Conservation (phyloP, 2,888 invertebrate genomes). For the Choreutis nemorana region DNA sequence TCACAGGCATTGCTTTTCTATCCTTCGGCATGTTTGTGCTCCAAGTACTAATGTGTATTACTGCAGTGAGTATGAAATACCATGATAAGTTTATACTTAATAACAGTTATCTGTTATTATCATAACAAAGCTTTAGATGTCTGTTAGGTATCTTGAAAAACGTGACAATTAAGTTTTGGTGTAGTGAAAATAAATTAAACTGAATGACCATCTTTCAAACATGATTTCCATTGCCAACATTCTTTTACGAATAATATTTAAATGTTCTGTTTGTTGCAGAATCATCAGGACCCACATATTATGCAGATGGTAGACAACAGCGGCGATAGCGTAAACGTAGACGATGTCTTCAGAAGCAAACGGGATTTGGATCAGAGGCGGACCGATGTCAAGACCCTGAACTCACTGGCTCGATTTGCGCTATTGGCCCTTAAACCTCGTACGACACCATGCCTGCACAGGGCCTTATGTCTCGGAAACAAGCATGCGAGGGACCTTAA, state of each 20-base stretch:
- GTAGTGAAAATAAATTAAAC: no score
- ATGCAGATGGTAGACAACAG: slow-evolving; percentile 53
- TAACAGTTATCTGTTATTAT: no score
- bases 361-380: slow-evolving; percentile 29
- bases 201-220: no score
- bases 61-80: slow-evolving; percentile 60
- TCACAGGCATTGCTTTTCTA: slow-evolving; percentile 82
- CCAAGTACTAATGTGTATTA: slow-evolving; percentile 80
- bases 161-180: no score
- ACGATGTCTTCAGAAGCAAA: slow-evolving; percentile 49
- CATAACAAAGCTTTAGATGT: no score
- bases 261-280: no score
- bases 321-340: slow-evolving; percentile 41
- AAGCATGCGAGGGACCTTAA: slow-evolving; percentile 62
- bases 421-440: slow-evolving; percentile 57
- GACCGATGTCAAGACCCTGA: slow-evolving; percentile 49
- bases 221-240: no score
- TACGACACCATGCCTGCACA: slow-evolving; percentile 69
- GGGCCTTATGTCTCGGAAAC: slow-evolving; percentile 73
- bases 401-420: slow-evolving; percentile 60
- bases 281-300: slow-evolving; percentile 40
- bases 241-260: no score
- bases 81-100: not conserved
- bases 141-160: no score
- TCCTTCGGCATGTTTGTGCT: slow-evolving; percentile 83